Evolutionary conservation across 2,888 invertebrate genomes (phyloP).

Genomic region (Thecophora atra): DNA sequence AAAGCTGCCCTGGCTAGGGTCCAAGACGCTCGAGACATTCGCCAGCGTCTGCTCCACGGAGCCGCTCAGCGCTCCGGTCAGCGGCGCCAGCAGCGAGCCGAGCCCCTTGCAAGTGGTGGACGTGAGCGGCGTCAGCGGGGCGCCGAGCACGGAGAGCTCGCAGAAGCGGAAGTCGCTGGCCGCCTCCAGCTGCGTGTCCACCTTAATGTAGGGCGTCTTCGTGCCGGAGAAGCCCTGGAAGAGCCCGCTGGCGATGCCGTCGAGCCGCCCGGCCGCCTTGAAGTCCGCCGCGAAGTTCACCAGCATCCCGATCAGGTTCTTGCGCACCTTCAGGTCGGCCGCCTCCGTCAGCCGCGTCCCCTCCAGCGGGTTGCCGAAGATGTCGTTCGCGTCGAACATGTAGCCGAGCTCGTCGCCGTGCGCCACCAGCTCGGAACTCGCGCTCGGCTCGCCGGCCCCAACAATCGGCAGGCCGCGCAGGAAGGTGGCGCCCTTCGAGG

Average conservation of each 20-base stretch:
- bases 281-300: constrained; percentile 71
- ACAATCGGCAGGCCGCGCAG: constrained; percentile 75
- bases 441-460: constrained; percentile 59
- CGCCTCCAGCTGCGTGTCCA: constrained; percentile 67
- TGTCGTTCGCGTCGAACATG: constrained; percentile 74
- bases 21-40: neutral
- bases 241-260: constrained; percentile 46
- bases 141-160: constrained; percentile 61
- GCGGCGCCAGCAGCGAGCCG: constrained; percentile 46
- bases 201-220: constrained; percentile 69
- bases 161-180: constrained; percentile 66
- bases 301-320: constrained; percentile 74
- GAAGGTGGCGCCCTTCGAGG: constrained; percentile 71
- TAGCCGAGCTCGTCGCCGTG: constrained; percentile 81
- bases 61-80: constrained; percentile 47
- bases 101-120: constrained; percentile 58
- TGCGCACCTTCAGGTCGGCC: constrained; percentile 73
- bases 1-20: neutral
- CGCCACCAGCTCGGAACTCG: constrained; percentile 59
- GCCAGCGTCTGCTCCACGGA: constrained; percentile 42
- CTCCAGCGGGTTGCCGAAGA: constrained; percentile 70
- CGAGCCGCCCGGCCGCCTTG: constrained; percentile 48
- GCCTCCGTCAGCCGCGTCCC: constrained; percentile 63
- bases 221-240: constrained; percentile 65
- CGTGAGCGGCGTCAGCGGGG: constrained; percentile 54